A percentile compares a stretch with the other conserved stretches of the same genome.
These are phyloP conservation scores for Fopius arisanus DNA, from an alignment of 1,140 invertebrate species.

Conservation along the genomic window DNA sequence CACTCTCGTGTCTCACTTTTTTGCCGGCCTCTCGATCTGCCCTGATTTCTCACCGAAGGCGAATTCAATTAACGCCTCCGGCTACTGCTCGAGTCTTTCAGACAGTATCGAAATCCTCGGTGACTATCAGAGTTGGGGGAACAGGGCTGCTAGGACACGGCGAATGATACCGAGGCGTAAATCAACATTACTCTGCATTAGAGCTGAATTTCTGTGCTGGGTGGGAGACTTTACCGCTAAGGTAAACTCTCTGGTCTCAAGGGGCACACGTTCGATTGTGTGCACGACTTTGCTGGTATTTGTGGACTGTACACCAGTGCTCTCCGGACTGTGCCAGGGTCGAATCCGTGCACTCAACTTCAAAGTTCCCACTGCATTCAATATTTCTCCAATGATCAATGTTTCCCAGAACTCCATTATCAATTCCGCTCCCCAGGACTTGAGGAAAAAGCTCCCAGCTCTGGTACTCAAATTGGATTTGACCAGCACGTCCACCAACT, in stretches of 20 bases:
- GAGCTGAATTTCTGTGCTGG: constrained; percentile 50
- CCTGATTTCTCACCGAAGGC: not conserved
- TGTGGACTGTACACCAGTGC: too few relatives aligned
- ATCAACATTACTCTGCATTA: constrained; percentile 66
- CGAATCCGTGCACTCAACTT: too few relatives aligned
- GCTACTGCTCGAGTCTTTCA: not conserved
- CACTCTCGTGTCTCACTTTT: not conserved
- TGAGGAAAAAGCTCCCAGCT: too few relatives aligned
- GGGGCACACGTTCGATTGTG: not conserved
- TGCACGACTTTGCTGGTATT: too few relatives aligned
- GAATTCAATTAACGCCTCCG: not conserved
- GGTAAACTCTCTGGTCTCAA: not conserved
- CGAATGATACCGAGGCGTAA: constrained; percentile 43
- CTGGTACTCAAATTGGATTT: too few relatives aligned
- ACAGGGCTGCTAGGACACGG: constrained; percentile 40
- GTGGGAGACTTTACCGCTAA: constrained; percentile 9
- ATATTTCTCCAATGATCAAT: too few relatives aligned
- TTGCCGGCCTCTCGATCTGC: not conserved
- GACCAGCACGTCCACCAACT: too few relatives aligned
- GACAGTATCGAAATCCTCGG: not conserved
- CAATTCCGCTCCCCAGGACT: too few relatives aligned
- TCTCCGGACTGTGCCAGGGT: too few relatives aligned
- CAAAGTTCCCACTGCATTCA: too few relatives aligned
- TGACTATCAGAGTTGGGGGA: not conserved
- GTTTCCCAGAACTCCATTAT: too few relatives aligned